Evolutionary conservation across 1,140 invertebrate genomes (phyloP), one percentile per base, ranked within the genome.

Genomic region (Oreohelix idahoensis): DNA sequence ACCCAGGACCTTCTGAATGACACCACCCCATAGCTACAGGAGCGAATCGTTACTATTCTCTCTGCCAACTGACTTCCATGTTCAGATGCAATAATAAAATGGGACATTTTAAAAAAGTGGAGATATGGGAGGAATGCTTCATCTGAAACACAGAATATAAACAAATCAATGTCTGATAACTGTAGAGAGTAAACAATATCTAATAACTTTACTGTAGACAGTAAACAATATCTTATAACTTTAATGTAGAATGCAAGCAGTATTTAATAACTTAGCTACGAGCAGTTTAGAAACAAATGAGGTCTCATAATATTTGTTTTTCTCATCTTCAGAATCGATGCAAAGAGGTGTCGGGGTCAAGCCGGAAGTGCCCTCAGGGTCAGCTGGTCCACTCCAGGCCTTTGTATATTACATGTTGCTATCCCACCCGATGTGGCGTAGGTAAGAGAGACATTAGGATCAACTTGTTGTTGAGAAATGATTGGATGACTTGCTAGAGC

Each of bases 361-460:
- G 42, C 1, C 42, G n/a, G 1, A n/a, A 23, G 2, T 77, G 75
- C 42, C 75, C 75, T 36, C 75, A 77, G 32, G 75, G 75, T 53
- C 75, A 77, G 75, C 75, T 77, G 26, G 2, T 36, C 8, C 75
- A 77, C 32, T 26, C 4, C 75, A 77, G 35, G 32, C 39, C 23
- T 45, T 36, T 1, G 11, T 45, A 51, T 35, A 26, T 35, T 13
- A 77, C 75, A 17, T 77, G 75, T 35, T 77, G 75, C 49, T 77
- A 10, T 23, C 75, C 75, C 42, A 77, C 75, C 2, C 10, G 75
- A 23, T 77, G 75, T 77, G 75, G 45, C 8, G 49, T 77, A 29
- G 75, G 75, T 77, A 51, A 77, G 42, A 23, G 32, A 10, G 15
- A 32, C 23, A 11, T 71, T 38, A 4, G 8, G 13, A 10, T 71